A percentile compares a stretch with the other conserved stretches of the same genome.
phyloP scores from a whole-genome alignment of 2,797 vertebrate genomes.

The Characodon lateralis region DNA sequence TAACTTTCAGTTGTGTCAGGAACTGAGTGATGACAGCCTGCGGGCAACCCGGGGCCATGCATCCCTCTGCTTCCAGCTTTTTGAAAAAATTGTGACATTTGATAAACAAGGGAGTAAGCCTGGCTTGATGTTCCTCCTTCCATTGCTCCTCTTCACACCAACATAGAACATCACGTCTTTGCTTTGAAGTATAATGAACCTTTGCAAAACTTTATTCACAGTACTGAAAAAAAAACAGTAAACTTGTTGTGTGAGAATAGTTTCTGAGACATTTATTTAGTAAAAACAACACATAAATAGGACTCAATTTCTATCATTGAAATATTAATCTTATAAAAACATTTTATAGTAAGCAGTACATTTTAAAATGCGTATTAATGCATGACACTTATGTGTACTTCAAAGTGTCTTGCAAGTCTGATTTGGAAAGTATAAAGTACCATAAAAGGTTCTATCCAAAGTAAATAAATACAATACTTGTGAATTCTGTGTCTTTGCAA shows the following conservation, averaged over 20 bases:
- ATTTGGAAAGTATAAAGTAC: background rate
- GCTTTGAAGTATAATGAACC: background rate
- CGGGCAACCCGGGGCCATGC: slow-evolving; percentile 63
- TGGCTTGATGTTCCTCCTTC: background rate
- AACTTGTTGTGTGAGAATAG: background rate
- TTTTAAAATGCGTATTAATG: background rate
- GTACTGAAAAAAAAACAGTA: background rate
- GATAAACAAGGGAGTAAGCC: slow-evolving; percentile 32
- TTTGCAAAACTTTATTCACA: background rate
- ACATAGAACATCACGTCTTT: background rate
- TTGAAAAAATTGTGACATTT: slow-evolving; percentile 24
- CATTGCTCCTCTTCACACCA: slow-evolving; percentile 16
- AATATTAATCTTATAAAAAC: background rate
- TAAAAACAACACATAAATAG: background rate
- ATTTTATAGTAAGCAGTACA: background rate
- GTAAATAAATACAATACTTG: background rate
- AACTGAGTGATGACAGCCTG: slow-evolving; percentile 50
- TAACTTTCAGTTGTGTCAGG: slow-evolving; percentile 47
- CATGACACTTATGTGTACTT: background rate
- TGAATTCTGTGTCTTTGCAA: background rate
- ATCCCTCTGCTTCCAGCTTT: slow-evolving; percentile 34
- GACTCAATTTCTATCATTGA: too few species aligned
- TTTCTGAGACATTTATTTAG: background rate
- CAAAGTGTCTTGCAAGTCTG: background rate
- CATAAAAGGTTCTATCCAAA: background rate